Evolutionary conservation across 1,140 invertebrate species (phyloP), one percentile per base, ranked within the genome.

Genomic region (Phthorimaea operculella): DNA sequence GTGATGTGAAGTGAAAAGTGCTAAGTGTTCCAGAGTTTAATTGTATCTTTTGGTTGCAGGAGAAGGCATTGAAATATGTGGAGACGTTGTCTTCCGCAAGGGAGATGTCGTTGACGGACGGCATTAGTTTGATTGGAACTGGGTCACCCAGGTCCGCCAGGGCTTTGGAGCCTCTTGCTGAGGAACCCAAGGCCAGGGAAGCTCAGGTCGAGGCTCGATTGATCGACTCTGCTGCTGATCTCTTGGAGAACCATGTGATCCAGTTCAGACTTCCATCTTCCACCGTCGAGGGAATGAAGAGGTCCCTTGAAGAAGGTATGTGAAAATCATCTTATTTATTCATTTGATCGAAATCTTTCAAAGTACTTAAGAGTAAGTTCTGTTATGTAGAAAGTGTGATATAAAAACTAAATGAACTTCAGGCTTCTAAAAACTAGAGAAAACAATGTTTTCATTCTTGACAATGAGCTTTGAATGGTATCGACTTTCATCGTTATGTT

Each of bases 161-260:
- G 57, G 83, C 87, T 1, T 73, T 85, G 44, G 76, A 88, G 60
- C 76, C 84, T 15, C 78, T 94, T 52, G 89, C 92, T 17, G 87
- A 89, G 10, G 91, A 94, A 66, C 85, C 87, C 14, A 89, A 90
- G 63, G 90, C 90, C 12, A 88, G 91, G 57, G 92, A 95, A 79
- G 87, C 90, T n/a, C 90, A 91, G 52, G 88, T 94, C 4, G 92
- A 94, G 63, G 89, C 90, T n/a, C 88, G 92, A 51, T 84, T 94
- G 28, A 79, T 92, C 16, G 92, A 95, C 64, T 89, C 90, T 45
- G 88, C 92, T 33, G 88, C 90, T 55, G 89, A 90, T 57, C 94
- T 93, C 87, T 86, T 94, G 50, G 90, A 92, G 60, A 91, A 90
- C 52, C 92, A 93, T 77, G 93, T 92, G 12, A 87, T 94, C 45